phyloP scores from a whole-genome alignment of 2,797 vertebrate species.

The Anolis apletophallus region DNA sequence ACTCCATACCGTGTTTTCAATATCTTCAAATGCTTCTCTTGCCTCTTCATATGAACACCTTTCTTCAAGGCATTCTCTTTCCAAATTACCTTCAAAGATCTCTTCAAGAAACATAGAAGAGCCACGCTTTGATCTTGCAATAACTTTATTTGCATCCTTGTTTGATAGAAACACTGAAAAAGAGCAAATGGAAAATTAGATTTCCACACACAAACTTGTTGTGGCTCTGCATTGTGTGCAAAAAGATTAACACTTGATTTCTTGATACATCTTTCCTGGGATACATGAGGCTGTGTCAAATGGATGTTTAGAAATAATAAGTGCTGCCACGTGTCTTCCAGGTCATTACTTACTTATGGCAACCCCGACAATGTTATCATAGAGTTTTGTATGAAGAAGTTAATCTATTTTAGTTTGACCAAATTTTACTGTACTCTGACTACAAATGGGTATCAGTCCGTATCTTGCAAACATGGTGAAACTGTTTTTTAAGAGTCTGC shows the following conservation, averaged over 20 bases:
- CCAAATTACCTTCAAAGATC: slow-evolving; percentile 86
- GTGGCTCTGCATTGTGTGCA: not conserved
- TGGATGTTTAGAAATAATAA: not conserved
- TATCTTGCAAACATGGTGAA: not conserved
- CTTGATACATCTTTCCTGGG: not conserved
- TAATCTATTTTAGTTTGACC: not conserved
- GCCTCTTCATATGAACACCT: slow-evolving; percentile 87
- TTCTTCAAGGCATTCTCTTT: slow-evolving; percentile 91
- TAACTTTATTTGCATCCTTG: slow-evolving; percentile 70
- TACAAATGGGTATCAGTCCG: not conserved
- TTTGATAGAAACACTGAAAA: slow-evolving; percentile 80
- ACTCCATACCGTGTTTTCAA: slow-evolving; percentile 76
- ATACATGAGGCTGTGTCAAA: not conserved
- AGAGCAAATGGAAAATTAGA: accelerated
- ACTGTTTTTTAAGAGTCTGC: not conserved
- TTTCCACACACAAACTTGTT: not conserved
- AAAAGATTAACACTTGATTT: not conserved
- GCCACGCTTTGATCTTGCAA: slow-evolving; percentile 82
- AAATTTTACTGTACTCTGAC: not conserved
- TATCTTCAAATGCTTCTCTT: slow-evolving; percentile 86
- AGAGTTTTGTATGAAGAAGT: not conserved
- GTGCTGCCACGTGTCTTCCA: too few species aligned
- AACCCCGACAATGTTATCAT: too few species aligned
- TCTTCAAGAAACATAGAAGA: slow-evolving; percentile 85
- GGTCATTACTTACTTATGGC: too few species aligned